phyloP scores from a whole-genome alignment of 2,113 vertebrate species.

The Poecile atricapillus region DNA sequence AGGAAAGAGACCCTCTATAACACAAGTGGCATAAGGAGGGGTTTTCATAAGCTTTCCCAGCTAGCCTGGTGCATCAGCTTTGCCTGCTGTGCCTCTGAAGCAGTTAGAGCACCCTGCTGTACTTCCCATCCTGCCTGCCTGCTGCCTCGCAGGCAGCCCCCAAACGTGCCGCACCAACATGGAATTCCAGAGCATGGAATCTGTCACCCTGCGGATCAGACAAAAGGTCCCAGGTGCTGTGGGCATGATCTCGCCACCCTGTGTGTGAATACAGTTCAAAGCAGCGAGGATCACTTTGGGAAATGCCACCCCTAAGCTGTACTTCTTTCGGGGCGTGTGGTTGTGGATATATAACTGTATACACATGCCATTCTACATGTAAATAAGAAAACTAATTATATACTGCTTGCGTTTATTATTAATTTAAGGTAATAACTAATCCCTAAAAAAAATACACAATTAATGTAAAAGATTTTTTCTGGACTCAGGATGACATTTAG shows the following conservation, averaged over 20 bases:
- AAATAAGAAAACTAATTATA: not conserved
- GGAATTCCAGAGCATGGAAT: not conserved
- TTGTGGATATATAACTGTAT: not conserved
- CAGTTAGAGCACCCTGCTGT: not conserved
- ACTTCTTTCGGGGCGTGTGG: not conserved
- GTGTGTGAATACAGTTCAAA: not conserved
- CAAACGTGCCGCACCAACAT: accelerated
- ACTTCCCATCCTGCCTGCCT: not conserved
- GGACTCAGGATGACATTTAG: not conserved
- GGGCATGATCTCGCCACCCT: not conserved
- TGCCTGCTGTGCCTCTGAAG: not conserved
- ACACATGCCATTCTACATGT: not conserved
- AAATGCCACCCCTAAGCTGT: not conserved
- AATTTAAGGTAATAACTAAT: not conserved
- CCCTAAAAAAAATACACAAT: not conserved
- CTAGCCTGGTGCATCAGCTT: not conserved
- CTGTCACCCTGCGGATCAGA: accelerated
- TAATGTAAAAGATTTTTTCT: not conserved
- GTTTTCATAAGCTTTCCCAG: not conserved
- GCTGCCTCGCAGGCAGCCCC: accelerated
- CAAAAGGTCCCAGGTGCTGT: accelerated
- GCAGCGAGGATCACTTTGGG: not conserved
- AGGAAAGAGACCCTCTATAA: not conserved
- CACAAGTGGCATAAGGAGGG: not conserved
- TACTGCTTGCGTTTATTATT: not conserved